These are phyloP conservation scores for Thalpophila matura DNA, from an alignment of 2,888 invertebrate species.

Conservation along the genomic window DNA sequence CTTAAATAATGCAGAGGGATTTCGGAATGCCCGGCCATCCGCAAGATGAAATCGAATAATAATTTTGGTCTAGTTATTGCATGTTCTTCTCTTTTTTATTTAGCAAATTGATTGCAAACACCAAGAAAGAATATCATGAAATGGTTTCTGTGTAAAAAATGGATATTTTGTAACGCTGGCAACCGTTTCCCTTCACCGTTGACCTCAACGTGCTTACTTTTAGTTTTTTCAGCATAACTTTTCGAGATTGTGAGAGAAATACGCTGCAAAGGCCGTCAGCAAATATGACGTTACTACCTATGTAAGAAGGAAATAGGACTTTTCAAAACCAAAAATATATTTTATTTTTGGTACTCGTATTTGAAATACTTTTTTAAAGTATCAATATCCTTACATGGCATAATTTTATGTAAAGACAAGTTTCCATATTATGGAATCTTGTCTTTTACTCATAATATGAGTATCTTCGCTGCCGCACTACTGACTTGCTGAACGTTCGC, in stretches of 20 bases:
- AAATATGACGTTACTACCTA: not conserved
- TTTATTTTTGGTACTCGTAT: slow-evolving; percentile 7
- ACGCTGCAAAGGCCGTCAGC: not conserved
- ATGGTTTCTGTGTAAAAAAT: slow-evolving; percentile 3
- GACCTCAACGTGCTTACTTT: slow-evolving; percentile 21
- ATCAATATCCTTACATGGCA: too few species aligned
- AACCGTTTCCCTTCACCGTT: slow-evolving; percentile 14
- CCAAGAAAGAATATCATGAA: not conserved
- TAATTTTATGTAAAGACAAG: too few species aligned
- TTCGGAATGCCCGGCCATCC: slow-evolving; percentile 5
- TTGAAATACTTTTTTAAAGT: too few species aligned
- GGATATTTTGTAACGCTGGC: not conserved
- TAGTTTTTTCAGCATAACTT: slow-evolving; percentile 11
- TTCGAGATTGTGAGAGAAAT: slow-evolving; percentile 17
- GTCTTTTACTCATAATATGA: too few species aligned
- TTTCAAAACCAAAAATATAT: not conserved
- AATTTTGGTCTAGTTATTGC: slow-evolving; percentile 13
- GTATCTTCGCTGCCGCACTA: too few species aligned
- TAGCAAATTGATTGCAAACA: slow-evolving; percentile 11
- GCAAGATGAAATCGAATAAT: slow-evolving; percentile 18
- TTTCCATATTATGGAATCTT: too few species aligned
- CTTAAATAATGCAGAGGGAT: slow-evolving; percentile 33
- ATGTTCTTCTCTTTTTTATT: slow-evolving; percentile 7
- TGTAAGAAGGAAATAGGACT: not conserved
- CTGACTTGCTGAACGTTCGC: too few species aligned